Base-by-base conservation (phyloP, 1,140 invertebrate species). In the Popillia japonica region DNA sequence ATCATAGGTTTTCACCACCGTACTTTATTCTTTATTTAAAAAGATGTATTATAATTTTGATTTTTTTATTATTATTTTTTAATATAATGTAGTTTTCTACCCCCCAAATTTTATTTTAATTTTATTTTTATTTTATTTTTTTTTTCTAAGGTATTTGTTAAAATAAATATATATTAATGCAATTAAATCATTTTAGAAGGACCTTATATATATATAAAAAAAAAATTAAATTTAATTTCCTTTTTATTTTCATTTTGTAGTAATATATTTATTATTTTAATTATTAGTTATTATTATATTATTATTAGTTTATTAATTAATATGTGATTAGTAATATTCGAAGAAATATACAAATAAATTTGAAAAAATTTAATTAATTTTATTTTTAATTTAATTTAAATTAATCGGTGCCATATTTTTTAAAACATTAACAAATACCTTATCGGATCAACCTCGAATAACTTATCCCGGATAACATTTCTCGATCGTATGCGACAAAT, bases 301-400 rank as follows among this genome's bases (percentile, higher is more conserved):
- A 68, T 68, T 68, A 68, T 68, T 68, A 68, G 61, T 68, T 68
- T 27, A 68, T 68, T 68, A 68, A 61, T 48, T 14, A 48, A 68
- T 68, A 68, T 68, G 61, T 68, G 61, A 68, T 68, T 68, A 68
- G 20, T 68, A 27, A 17, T 68, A 68, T 68, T 34, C 27, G 14
- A 55, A 55, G n/a, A 17, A 55, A 55, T 27, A 68, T 68, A 27
- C 22, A 68, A 68, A 68, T 68, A 68, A 68, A 68, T 10, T 48
- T 48, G 7, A 68, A 27, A 68, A 23, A 27, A 9, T 23, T 68
- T 68, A 27, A 27, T 68, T 27, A 27, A 27, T 68, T 68, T 68
- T 2, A 68, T 68, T 68, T 68, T 34, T 2, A 8, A 10, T 11
- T 68, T 68, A 1, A 10, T 68, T 68, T 68, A 27, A 9, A 68